Evolutionary conservation across 2,797 vertebrate species (phyloP).

Genomic region (Siniperca scherzeri): DNA sequence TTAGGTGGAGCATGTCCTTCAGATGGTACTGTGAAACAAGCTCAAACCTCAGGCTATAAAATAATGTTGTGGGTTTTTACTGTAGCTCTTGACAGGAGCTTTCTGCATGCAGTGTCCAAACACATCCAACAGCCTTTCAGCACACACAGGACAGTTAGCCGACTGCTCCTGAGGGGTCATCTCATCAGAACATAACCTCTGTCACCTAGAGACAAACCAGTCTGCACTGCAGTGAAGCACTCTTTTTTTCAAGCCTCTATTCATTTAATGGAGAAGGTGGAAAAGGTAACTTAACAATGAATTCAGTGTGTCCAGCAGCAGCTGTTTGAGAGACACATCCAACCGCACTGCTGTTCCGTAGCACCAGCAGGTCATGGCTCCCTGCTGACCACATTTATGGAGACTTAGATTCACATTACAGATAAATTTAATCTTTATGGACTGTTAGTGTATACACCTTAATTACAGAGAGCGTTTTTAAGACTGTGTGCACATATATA

Average conservation of each 20-base stretch:
- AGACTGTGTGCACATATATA: neutral
- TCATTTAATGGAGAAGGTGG: neutral
- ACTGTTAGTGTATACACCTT: neutral
- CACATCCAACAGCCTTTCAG: constrained; percentile 24
- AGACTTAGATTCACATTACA: constrained; percentile 5
- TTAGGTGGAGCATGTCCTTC: constrained; percentile 26
- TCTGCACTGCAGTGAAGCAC: neutral
- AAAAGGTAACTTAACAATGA: neutral
- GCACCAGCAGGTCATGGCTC: neutral
- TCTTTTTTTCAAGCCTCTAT: neutral
- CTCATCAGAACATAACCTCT: constrained; percentile 30
- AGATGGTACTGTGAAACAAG: constrained; percentile 11
- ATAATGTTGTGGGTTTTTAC: constrained; percentile 37
- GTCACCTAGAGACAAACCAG: constrained; percentile 3
- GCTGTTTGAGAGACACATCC: neutral
- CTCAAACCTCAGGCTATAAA: constrained; percentile 46
- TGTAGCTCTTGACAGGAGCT: constrained; percentile 1
- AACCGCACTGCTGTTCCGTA: neutral
- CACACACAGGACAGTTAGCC: constrained; percentile 31
- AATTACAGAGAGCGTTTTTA: neutral
- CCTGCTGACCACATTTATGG: neutral
- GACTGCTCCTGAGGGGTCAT: constrained; percentile 18
- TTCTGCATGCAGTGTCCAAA: neutral
- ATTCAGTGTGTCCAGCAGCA: neutral
- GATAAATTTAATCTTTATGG: neutral